Percentiles rank a stretch among this genome's conserved stretches.
phyloP scores from a whole-genome alignment of 2,888 invertebrate genomes.

The Hybos culiciformis region DNA sequence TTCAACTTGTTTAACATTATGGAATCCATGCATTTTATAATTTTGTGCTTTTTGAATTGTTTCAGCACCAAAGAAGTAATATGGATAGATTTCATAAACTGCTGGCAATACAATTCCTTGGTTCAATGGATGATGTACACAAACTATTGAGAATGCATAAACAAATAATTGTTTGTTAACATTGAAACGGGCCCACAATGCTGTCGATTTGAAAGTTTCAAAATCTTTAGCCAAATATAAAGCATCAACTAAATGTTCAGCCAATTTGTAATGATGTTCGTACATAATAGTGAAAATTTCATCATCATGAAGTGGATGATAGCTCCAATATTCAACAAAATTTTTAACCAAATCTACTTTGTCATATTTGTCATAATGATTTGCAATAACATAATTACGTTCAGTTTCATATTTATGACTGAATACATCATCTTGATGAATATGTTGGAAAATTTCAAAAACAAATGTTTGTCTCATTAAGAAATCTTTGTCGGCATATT shows the following conservation, averaged over 20 bases:
- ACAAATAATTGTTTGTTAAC: slow-evolving; percentile 49
- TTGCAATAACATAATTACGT: slow-evolving; percentile 44
- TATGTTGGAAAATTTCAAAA: slow-evolving; percentile 41
- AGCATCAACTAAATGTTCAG: slow-evolving; percentile 46
- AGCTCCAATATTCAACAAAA: slow-evolving; percentile 42
- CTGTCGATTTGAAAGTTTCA: slow-evolving; percentile 53
- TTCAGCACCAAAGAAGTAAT: slow-evolving; percentile 47
- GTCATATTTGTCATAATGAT: slow-evolving; percentile 45
- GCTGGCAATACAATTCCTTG: slow-evolving; percentile 47
- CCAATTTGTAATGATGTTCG: slow-evolving; percentile 37
- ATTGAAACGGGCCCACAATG: slow-evolving; percentile 50
- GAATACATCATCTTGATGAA: slow-evolving; percentile 45
- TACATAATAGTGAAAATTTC: slow-evolving; percentile 26
- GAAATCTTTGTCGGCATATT: slow-evolving; percentile 40
- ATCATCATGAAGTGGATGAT: slow-evolving; percentile 32
- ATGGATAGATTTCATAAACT: slow-evolving; percentile 52
- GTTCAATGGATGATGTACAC: slow-evolving; percentile 44
- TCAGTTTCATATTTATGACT: slow-evolving; percentile 38
- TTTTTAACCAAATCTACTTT: slow-evolving; percentile 43
- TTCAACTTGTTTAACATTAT: slow-evolving; percentile 36
- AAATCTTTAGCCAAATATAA: slow-evolving; percentile 58
- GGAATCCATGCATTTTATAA: slow-evolving; percentile 46
- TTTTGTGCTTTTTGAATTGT: slow-evolving; percentile 37
- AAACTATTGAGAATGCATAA: slow-evolving; percentile 46
- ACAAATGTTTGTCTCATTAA: slow-evolving; percentile 39